phyloP scores from a whole-genome alignment of 2,888 invertebrate species.

The Cerceris rybyensis region DNA sequence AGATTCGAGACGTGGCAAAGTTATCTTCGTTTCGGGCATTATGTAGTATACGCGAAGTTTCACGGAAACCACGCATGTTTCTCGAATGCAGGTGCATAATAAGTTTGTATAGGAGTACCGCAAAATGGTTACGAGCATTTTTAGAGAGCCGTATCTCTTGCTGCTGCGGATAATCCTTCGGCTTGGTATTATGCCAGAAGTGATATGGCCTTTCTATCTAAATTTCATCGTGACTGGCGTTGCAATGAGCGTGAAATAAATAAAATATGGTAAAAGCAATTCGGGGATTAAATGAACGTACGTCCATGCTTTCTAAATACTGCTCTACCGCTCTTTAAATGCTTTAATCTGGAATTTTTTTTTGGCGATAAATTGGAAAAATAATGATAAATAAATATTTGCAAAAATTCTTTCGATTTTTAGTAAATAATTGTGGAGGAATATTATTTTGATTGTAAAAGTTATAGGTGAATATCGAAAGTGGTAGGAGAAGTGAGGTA shows the following conservation, averaged over 20 bases:
- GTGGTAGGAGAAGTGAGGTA: no score
- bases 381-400: no score
- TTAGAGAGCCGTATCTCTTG: constrained; percentile 13
- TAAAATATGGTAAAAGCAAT: not conserved
- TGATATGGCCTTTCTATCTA: constrained; percentile 3
- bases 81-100: constrained; percentile 6
- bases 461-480: no score
- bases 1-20: constrained; percentile 21
- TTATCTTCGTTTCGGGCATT: constrained; percentile 13
- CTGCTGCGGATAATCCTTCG: constrained; percentile 11
- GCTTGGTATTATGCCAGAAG: constrained; percentile 19
- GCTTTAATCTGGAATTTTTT: no score
- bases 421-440: not conserved
- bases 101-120: constrained; percentile 10
- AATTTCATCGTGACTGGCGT: not conserved
- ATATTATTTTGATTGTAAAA: not conserved
- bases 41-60: constrained; percentile 29
- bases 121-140: constrained; percentile 9
- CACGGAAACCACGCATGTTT: constrained; percentile 3
- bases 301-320: no score
- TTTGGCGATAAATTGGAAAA: no score
- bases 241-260: not conserved
- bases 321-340: no score
- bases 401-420: not conserved
- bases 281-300: not conserved